Evolutionary conservation across 2,888 invertebrate genomes (phyloP), one percentile per base, ranked within the genome.

Genomic region (Xestia rhomboidea): DNA sequence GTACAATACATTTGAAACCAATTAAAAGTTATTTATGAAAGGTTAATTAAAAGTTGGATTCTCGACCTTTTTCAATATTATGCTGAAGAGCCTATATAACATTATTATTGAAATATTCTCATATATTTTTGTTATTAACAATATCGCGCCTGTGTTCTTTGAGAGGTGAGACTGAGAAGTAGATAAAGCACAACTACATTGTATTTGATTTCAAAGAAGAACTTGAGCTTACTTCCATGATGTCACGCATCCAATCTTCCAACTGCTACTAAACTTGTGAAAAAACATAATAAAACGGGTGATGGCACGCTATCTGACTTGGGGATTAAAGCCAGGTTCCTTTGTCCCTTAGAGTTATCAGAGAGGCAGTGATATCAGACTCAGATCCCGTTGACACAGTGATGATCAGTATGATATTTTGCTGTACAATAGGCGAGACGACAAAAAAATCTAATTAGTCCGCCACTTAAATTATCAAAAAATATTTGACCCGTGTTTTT

Each of bases 11-110:
- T 60, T 60, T 82, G n/a, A 51, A 67, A 67, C 51, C 66, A 79
- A 82, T 76, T 82, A 82, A 60, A 78, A 82, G 46, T 64, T 81
- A 54, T 46, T 2, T 54, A 46, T 34, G 34, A 30, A 68, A 51
- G 24, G 7, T 46, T 38, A 51, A 63, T 73, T 63, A 73, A 73
- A 80, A 80, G 30, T 80, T 80, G 0, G 2, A 38, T 63, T 38
- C 24, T 63, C 46, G 27, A 73, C 38, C 21, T 46, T 44, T 51
- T 15, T 13, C 10, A n/a, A 27, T 57, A 60, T 70, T 30, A 4
- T 30, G 68, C 11, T 69, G 3, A 34, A 62, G 10, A 13, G 13
- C 54, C 54, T 54, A 21, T 60, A 30, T 30, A 2, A 27, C 7
- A 51, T 49, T 49, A 15, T 8, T 46, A 18, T 49, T 49, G 7